Conservation (phyloP, 2,113 vertebrate genomes). For the Megaptera novaeangliae region DNA sequence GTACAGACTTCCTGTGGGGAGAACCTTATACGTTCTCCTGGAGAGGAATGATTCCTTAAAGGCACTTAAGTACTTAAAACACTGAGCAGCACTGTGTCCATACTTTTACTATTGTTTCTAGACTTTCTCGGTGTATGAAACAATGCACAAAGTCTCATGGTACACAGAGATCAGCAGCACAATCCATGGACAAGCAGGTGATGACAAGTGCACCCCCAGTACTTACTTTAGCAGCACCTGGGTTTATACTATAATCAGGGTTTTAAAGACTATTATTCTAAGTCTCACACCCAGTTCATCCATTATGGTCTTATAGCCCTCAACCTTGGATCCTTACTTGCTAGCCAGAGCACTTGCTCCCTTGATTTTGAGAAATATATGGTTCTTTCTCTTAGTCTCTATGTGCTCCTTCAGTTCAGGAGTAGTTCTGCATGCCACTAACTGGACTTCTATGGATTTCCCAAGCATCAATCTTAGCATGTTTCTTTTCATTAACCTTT, state of each 20-base stretch:
- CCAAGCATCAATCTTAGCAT: not conserved
- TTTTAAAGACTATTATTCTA: not conserved
- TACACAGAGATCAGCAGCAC: not conserved
- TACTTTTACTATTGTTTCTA: not conserved
- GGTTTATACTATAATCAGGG: not conserved
- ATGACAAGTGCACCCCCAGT: not conserved
- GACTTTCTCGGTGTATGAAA: not conserved
- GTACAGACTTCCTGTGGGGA: not conserved
- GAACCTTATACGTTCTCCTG: not conserved
- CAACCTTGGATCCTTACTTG: not conserved
- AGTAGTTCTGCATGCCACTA: not conserved
- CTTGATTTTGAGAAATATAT: not conserved
- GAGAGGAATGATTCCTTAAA: not conserved
- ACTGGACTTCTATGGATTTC: slow-evolving; percentile 4
- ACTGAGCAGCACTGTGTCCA: not conserved
- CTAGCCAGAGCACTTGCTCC: not conserved
- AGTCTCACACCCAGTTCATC: not conserved
- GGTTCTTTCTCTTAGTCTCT: not conserved
- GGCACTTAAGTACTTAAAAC: not conserved
- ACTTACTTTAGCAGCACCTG: not conserved
- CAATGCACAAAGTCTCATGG: not conserved
- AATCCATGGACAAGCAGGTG: not conserved
- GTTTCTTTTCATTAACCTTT: not conserved
- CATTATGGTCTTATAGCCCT: not conserved
- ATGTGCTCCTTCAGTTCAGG: not conserved